Conservation (phyloP, 1,140 invertebrate species). For the Formica exsecta region DNA sequence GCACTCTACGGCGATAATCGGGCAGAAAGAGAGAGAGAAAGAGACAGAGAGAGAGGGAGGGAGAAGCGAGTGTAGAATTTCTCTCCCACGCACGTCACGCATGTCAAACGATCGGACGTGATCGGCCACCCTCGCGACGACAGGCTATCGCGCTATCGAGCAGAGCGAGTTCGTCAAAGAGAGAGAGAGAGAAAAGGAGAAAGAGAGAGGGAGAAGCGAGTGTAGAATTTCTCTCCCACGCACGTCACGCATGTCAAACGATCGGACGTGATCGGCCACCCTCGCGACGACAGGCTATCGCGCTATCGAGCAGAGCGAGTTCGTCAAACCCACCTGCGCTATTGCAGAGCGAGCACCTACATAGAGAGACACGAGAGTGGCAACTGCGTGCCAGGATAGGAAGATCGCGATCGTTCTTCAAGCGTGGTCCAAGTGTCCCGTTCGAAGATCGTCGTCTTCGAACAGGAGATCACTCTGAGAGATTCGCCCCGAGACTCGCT, state of each 20-base stretch:
- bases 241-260: not conserved
- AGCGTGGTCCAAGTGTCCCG: not conserved
- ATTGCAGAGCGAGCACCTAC: not conserved
- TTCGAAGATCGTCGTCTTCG: not conserved
- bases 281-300: conserved; percentile 1
- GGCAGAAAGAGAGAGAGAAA: not conserved
- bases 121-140: conserved; percentile 20
- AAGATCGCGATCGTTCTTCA: too few species aligned
- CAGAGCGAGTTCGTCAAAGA: not conserved
- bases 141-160: not conserved
- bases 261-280: conserved; percentile 15
- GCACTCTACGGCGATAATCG: conserved; percentile 58
- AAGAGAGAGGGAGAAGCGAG: not conserved
- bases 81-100: conserved; percentile 13
- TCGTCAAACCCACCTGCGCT: conserved; percentile 1
- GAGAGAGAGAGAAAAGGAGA: not conserved
- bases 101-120: not conserved
- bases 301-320: not conserved
- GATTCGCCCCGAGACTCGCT: not conserved
- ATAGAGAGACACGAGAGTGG: not conserved
- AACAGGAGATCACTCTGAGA: not conserved
- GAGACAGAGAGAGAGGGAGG: not conserved
- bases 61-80: conserved; percentile 13
- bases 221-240: conserved; percentile 16
- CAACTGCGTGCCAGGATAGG: not conserved